Base-by-base conservation (phyloP, 1,140 invertebrate genomes). In the Drosophila tropicalis region DNA sequence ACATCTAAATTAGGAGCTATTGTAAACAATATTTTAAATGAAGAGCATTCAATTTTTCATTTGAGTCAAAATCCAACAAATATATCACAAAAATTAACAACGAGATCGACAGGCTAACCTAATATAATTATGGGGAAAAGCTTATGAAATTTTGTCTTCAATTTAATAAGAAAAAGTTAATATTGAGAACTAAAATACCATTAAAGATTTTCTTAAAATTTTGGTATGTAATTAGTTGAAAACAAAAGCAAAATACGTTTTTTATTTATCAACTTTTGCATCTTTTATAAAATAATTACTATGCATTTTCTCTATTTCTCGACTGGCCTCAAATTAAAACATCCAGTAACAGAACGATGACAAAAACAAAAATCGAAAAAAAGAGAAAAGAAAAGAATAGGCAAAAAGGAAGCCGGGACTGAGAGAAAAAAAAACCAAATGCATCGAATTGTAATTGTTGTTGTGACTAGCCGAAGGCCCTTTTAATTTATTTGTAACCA, bases 401-500 rank as follows among this genome's bases (percentile, higher is more conserved):
- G 17, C 19, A 22, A 22, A 29, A 29, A 29, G 29, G 29, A 29
- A 29, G 29, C 29, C 29, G 29, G 44, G 19, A 17, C 4, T 39
- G 15, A 5, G 44, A 10, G 15, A 9, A 51, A 51, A 51, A 51
- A 51, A 22, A 51, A 19, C 25, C 29, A 32, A 47, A 41, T 63
- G 41, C 61, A 58, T 44, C 39, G 41, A 51, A 63, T 63, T 63
- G 41, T 47, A 47, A 47, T 47, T 47, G 61, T 47, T 63, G 61
- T 63, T 41, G n/a, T 51, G 44, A 51, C 44, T 63, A 44, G 25
- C 61, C 61, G 22, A 29, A 25, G 41, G 56, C 56, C 56, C 56
- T 58, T 58, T 58, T 63, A 44, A 63, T 63, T 63, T 63, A 63
- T 63, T 63, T 63, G 61, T 17, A 17, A 51, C 39, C 39, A 34